A percentile compares a stretch with the other conserved stretches of the same genome.
phyloP scores from a whole-genome alignment of 2,113 vertebrate genomes.

The Varanus komodoensis region DNA sequence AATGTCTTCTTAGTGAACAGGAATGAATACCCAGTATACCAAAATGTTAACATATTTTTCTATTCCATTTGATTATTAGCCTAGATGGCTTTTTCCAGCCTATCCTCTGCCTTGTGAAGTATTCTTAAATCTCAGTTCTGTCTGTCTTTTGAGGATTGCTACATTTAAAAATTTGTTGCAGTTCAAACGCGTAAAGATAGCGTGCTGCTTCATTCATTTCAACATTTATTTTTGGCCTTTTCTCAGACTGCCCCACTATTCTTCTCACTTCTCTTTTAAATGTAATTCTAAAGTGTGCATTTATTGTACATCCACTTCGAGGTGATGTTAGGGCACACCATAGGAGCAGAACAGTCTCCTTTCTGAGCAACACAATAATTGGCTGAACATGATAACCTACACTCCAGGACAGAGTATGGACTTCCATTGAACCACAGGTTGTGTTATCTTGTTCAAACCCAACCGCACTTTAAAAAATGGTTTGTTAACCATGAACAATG shows the following conservation, averaged over 20 bases:
- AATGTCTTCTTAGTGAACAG: conserved; percentile 61
- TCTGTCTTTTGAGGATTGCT: conserved; percentile 18
- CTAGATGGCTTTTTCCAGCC: conserved; percentile 40
- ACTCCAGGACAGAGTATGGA: too few species aligned
- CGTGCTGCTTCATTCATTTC: conserved; percentile 36
- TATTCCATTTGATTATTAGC: conserved; percentile 61
- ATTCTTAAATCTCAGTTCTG: conserved; percentile 59
- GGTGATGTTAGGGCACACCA: conserved; percentile 27
- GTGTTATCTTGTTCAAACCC: too few species aligned
- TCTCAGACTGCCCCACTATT: conserved; percentile 37
- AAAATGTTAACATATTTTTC: conserved; percentile 59
- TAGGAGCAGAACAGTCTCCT: conserved; percentile 40
- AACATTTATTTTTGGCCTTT: conserved; percentile 56
- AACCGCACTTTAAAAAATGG: too few species aligned
- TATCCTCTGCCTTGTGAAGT: conserved; percentile 51
- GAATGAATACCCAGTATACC: conserved; percentile 37
- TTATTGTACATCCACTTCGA: conserved; percentile 58
- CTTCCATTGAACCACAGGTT: too few species aligned
- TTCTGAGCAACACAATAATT: conserved; percentile 10
- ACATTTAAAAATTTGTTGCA: conserved; percentile 37
- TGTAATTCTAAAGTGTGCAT: conserved; percentile 25
- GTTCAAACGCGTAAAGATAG: conserved; percentile 47
- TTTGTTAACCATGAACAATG: too few species aligned
- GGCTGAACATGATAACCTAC: too few species aligned
- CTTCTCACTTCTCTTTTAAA: conserved; percentile 52